A percentile compares a stretch with the other conserved stretches of the same genome.
Conservation (phyloP, 2,113 vertebrate genomes). For the Cheilinus undulatus region DNA sequence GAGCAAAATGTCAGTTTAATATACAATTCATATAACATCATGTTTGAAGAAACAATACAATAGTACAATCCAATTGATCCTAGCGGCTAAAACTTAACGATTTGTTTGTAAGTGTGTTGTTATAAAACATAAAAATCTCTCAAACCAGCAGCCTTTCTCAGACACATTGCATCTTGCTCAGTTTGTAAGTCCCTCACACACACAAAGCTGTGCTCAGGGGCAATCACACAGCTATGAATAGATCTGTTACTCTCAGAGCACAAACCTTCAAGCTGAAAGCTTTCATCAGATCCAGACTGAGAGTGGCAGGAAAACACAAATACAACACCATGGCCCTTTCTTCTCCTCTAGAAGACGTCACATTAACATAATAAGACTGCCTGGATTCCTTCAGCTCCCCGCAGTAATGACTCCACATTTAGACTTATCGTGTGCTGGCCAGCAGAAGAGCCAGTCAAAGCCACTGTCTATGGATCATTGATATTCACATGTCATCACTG, state of each 20-base stretch:
- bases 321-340: constrained; percentile 49
- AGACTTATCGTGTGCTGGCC: too few relatives aligned
- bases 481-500: too few relatives aligned
- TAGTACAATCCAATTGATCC: too few relatives aligned
- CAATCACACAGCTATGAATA: constrained; percentile 70
- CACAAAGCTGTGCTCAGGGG: constrained; percentile 55
- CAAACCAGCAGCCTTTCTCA: neutral
- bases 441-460: too few relatives aligned
- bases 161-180: constrained; percentile 9
- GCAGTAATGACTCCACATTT: constrained; percentile 68
- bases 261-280: constrained; percentile 66
- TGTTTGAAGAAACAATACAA: too few relatives aligned
- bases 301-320: constrained; percentile 71
- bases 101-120: too few relatives aligned
- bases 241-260: constrained; percentile 52
- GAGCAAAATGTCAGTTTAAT: too few relatives aligned
- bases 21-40: too few relatives aligned
- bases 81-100: too few relatives aligned
- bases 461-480: too few relatives aligned
- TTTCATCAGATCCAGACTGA: constrained; percentile 57
- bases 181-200: constrained; percentile 58
- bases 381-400: constrained; percentile 60
- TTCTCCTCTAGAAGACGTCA: constrained; percentile 46
- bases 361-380: constrained; percentile 69
- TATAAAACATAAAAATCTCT: too few relatives aligned